Evolutionary conservation across 2,888 invertebrate species (phyloP).

Genomic region (Liopterus haemorrhoidalis): DNA sequence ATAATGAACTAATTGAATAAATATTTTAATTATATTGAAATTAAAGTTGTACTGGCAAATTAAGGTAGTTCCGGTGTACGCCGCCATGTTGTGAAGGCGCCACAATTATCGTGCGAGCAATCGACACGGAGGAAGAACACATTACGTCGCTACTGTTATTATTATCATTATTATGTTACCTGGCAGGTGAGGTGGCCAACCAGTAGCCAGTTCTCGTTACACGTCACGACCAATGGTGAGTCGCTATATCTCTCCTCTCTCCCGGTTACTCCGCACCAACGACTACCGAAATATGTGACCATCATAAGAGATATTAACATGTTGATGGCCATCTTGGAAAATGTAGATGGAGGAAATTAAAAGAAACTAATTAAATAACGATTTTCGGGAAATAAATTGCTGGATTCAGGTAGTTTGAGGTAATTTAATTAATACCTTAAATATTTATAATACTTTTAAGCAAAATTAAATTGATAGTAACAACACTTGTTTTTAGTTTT

Average conservation of each 20-base stretch:
- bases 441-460: too few species aligned
- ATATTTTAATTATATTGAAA: constrained; percentile 6
- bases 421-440: too few species aligned
- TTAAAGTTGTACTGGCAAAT: constrained; percentile 3
- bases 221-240: constrained; percentile 36
- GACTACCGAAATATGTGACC: background rate
- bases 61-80: constrained; percentile 17
- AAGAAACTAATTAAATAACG: too few species aligned
- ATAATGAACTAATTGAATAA: too few species aligned
- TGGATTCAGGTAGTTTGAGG: too few species aligned
- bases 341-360: too few species aligned
- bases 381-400: too few species aligned
- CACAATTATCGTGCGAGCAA: constrained; percentile 25
- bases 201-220: constrained; percentile 37
- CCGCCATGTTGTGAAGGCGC: constrained; percentile 23
- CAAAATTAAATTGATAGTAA: too few species aligned
- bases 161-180: constrained; percentile 45
- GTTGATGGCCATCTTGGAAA: too few species aligned
- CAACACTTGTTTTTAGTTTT: too few species aligned
- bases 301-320: too few species aligned
- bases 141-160: constrained; percentile 44
- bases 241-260: constrained; percentile 5
- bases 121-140: constrained; percentile 31
- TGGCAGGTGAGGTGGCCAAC: constrained; percentile 40
- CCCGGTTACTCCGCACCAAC: background rate